phyloP scores from a whole-genome alignment of 2,888 invertebrate species.

The Amphimallon solstitiale region DNA sequence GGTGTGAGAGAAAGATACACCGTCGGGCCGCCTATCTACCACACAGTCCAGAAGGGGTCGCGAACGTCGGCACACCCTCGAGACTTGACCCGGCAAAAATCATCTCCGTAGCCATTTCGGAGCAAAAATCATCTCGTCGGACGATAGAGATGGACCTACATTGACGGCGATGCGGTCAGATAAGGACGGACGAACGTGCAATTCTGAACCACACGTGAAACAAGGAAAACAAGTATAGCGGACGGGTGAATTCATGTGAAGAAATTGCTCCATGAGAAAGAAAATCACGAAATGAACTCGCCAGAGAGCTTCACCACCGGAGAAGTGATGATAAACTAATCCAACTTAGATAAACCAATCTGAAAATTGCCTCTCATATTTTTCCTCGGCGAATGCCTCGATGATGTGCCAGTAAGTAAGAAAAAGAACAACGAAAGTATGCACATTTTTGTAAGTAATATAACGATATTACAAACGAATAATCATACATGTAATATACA shows the following conservation, averaged over 20 bases:
- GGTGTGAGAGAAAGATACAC: constrained; percentile 43
- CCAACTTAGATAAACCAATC: constrained; percentile 49
- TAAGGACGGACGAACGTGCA: constrained; percentile 45
- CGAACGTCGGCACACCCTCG: constrained; percentile 46
- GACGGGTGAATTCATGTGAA: constrained; percentile 53
- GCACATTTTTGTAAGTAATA: not conserved
- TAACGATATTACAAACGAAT: not conserved
- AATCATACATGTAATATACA: not conserved
- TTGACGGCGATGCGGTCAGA: constrained; percentile 42
- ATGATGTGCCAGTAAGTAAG: constrained; percentile 14
- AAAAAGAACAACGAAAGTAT: constrained; percentile 1
- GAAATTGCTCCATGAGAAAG: constrained; percentile 54
- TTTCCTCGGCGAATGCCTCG: constrained; percentile 30
- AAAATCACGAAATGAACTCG: constrained; percentile 54
- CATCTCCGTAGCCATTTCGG: constrained; percentile 56
- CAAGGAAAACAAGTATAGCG: constrained; percentile 44
- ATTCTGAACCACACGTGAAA: constrained; percentile 39
- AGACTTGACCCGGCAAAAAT: constrained; percentile 56
- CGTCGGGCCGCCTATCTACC: constrained; percentile 36
- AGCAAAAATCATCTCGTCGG: constrained; percentile 56
- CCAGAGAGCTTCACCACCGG: constrained; percentile 45
- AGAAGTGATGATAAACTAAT: constrained; percentile 53
- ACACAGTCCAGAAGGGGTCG: constrained; percentile 47
- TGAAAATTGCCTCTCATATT: constrained; percentile 42
- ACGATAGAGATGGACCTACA: constrained; percentile 46